Evolutionary conservation across 2,888 invertebrate species (phyloP).

Genomic region (Iselma pallidipennis): DNA sequence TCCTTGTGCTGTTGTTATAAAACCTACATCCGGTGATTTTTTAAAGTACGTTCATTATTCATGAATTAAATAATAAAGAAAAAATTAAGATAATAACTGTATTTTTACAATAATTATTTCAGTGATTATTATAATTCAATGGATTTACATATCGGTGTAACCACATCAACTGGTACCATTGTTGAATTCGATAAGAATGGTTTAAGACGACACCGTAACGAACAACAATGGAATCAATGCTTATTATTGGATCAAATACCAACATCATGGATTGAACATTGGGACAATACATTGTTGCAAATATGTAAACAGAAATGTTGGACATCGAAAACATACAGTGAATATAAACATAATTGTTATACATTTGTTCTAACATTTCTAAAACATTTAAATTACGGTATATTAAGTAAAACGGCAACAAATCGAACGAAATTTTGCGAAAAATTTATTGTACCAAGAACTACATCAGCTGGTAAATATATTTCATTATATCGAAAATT

Average conservation of each 20-base stretch:
- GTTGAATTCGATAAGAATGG: slow-evolving; percentile 86
- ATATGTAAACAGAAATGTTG: slow-evolving; percentile 66
- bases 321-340: slow-evolving; percentile 72
- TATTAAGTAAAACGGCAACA: slow-evolving; percentile 69
- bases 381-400: slow-evolving; percentile 70
- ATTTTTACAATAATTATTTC: slow-evolving; percentile 31
- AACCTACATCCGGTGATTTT: slow-evolving; percentile 87
- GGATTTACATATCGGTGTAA: slow-evolving; percentile 90
- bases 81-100: neutral
- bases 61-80: neutral
- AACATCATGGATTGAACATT: slow-evolving; percentile 68
- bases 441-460: slow-evolving; percentile 79
- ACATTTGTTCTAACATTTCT: slow-evolving; percentile 83
- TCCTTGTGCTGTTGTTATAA: slow-evolving; percentile 81
- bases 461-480: slow-evolving; percentile 83
- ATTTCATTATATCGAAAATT: slow-evolving; percentile 80
- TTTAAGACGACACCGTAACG: slow-evolving; percentile 60
- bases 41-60: slow-evolving; percentile 67
- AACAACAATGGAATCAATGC: slow-evolving; percentile 69
- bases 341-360: slow-evolving; percentile 81
- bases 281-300: slow-evolving; percentile 68
- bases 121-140: slow-evolving; percentile 82
- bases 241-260: slow-evolving; percentile 70
- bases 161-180: slow-evolving; percentile 77
- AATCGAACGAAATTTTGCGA: slow-evolving; percentile 75